Conservation (phyloP, 1,140 invertebrate genomes). For the Anadara kagoshimensis region DNA sequence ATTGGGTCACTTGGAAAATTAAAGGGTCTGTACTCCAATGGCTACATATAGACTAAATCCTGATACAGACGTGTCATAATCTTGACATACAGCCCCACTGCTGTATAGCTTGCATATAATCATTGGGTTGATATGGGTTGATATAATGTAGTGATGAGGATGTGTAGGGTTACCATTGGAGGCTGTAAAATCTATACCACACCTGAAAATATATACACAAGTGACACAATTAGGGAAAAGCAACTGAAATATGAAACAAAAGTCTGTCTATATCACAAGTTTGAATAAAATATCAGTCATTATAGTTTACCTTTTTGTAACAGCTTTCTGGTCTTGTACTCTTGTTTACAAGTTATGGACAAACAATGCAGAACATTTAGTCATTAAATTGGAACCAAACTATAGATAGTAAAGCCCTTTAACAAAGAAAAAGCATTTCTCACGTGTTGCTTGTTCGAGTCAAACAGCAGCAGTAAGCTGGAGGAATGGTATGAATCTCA, state of each 20-base stretch:
- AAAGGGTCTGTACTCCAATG: no score
- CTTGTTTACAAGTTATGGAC: no score
- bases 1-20: no score
- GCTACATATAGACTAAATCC: no score
- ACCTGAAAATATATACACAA: constrained; percentile 39
- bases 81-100: constrained; percentile 80
- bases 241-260: neutral
- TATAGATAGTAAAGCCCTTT: no score
- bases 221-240: neutral
- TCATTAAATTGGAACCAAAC: no score
- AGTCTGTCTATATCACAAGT: neutral
- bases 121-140: constrained; percentile 65
- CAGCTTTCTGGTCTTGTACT: no score
- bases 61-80: constrained; percentile 76
- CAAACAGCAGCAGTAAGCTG: no score
- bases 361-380: no score
- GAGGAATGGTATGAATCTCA: no score
- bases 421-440: no score
- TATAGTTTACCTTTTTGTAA: neutral
- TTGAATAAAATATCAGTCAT: neutral
- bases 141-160: constrained; percentile 76
- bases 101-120: constrained; percentile 74
- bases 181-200: constrained; percentile 82
- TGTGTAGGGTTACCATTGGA: constrained; percentile 79
- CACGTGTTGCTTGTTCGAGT: no score